Evolutionary conservation across 2,888 invertebrate species (phyloP).

Genomic region (Eugnorisma glareosa): DNA sequence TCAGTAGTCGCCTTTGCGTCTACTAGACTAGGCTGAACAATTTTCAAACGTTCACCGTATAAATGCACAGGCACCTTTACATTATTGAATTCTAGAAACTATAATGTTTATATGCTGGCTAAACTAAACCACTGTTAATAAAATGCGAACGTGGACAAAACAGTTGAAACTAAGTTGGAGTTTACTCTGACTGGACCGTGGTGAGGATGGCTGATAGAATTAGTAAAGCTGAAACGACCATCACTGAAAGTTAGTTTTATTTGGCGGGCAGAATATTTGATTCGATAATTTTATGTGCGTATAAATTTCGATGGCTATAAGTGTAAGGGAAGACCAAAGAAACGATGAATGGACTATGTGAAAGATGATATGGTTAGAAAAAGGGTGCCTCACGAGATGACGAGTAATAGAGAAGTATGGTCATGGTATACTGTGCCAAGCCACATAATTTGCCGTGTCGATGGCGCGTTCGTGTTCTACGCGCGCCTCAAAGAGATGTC

Average conservation of each 20-base stretch:
- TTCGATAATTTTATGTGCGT: neutral
- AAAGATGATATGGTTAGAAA: neutral
- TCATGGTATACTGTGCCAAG: neutral
- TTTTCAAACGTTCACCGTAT: neutral
- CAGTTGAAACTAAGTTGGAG: slow-evolving; percentile 13
- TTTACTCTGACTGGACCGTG: slow-evolving; percentile 16
- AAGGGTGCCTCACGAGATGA: neutral
- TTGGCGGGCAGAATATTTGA: neutral
- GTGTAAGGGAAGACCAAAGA: neutral
- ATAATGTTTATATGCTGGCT: neutral
- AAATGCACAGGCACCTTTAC: neutral
- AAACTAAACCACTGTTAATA: slow-evolving; percentile 30
- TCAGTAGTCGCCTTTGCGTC: neutral
- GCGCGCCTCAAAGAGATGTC: too few relatives aligned
- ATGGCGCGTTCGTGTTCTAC: too few relatives aligned
- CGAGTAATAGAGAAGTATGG: neutral
- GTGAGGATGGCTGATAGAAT: neutral
- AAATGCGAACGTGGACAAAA: slow-evolving; percentile 38
- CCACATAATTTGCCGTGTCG: neutral
- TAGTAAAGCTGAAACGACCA: slow-evolving; percentile 2
- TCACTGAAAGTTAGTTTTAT: neutral
- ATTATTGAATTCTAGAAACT: slow-evolving; percentile 5
- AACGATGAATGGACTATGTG: neutral
- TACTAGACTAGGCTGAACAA: neutral
- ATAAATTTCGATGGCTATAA: neutral